A percentile compares a stretch with the other conserved stretches of the same genome.
These are phyloP conservation scores for Trachythela sp. DNA, from an alignment of 64 coral and sea anemone species.

Conservation along the genomic window DNA sequence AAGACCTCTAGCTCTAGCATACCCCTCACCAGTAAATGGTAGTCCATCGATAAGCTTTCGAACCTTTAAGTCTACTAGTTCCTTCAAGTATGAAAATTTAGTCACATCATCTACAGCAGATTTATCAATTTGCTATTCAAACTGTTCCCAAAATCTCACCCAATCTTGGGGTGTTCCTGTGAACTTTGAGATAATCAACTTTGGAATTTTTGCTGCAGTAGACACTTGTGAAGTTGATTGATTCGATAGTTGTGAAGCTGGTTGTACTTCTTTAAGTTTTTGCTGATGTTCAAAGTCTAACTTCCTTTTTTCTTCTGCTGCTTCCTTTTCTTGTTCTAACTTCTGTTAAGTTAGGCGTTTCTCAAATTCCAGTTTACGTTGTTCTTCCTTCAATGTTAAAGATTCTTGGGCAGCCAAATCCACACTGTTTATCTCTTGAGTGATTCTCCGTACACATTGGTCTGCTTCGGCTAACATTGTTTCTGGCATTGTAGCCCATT, in stretches of 20 bases:
- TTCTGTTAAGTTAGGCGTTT: neutral
- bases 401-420: neutral
- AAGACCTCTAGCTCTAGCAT: constrained; percentile 16
- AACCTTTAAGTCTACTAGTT: constrained; percentile 36
- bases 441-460: neutral
- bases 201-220: constrained; percentile 31
- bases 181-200: constrained; percentile 42
- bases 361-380: neutral
- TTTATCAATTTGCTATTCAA: constrained; percentile 25
- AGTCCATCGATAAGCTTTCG: constrained; percentile 45
- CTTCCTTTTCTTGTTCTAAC: neutral
- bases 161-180: constrained; percentile 39
- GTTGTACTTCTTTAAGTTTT: constrained; percentile 17
- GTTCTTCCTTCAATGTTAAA: neutral
- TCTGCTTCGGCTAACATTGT: neutral
- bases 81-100: constrained; percentile 53
- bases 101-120: neutral
- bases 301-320: neutral
- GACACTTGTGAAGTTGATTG: neutral
- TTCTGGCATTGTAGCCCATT: neutral
- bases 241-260: neutral
- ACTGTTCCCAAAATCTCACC: constrained; percentile 39
- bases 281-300: neutral
- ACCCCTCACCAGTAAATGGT: constrained; percentile 37
- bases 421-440: neutral